These are phyloP conservation scores for Nautilus pompilius DNA, from an alignment of 1,140 invertebrate genomes.

Conservation along the genomic window DNA sequence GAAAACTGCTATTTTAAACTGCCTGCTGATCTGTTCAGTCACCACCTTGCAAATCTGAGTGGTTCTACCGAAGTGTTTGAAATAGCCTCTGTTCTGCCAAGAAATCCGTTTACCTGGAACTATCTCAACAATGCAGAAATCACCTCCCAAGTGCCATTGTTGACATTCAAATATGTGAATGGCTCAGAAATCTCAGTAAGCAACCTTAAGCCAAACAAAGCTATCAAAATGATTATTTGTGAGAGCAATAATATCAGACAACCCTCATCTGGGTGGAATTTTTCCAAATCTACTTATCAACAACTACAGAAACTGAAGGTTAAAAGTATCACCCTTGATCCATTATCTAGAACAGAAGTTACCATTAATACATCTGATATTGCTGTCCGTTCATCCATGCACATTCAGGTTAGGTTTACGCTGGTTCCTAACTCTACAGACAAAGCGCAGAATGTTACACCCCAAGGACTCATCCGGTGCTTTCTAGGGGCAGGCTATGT, in stretches of 20 bases:
- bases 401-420: slow-evolving; percentile 22
- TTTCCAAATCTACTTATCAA: background rate
- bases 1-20: slow-evolving; percentile 14
- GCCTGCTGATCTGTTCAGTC: slow-evolving; percentile 3
- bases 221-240: slow-evolving; percentile 26
- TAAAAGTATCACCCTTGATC: no score
- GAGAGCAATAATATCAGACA: slow-evolving; percentile 7
- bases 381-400: slow-evolving; percentile 5
- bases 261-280: slow-evolving; percentile 12
- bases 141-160: slow-evolving; percentile 21
- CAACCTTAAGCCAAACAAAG: slow-evolving; percentile 10
- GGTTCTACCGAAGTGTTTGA: slow-evolving; percentile 30
- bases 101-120: slow-evolving; percentile 37
- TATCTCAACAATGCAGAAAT: slow-evolving; percentile 7
- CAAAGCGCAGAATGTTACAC: background rate
- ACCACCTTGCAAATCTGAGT: no score
- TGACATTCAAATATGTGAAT: slow-evolving; percentile 27
- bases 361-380: slow-evolving; percentile 8
- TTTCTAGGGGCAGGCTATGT: slow-evolving; percentile 28
- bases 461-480: slow-evolving; percentile 7
- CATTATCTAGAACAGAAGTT: no score
- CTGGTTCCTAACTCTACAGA: slow-evolving; percentile 9
- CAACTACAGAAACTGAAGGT: no score
- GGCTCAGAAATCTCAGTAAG: slow-evolving; percentile 23
- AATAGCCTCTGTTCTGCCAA: slow-evolving; percentile 10